Conservation (phyloP, 2,113 vertebrate species). For the Tragelaphus scriptus region DNA sequence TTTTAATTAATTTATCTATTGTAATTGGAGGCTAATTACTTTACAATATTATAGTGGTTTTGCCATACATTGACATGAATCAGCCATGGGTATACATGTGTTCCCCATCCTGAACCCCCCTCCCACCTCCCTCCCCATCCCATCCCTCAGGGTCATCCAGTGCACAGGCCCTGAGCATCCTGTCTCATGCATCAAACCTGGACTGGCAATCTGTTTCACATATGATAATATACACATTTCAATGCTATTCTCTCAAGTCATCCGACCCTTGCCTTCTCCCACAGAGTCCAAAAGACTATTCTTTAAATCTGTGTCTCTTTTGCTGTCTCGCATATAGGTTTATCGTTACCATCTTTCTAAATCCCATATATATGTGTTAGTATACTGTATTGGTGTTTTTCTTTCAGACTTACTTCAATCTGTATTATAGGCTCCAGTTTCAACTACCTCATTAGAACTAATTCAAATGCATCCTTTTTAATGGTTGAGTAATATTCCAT, state of each 20-base stretch:
- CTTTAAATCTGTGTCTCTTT: background rate
- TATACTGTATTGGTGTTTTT: background rate
- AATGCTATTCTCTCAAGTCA: background rate
- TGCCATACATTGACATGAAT: background rate
- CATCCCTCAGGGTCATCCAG: background rate
- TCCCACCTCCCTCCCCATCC: background rate
- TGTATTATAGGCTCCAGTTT: background rate
- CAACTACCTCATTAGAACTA: background rate
- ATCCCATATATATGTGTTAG: background rate
- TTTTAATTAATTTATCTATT: background rate
- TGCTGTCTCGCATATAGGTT: background rate
- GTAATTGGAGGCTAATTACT: background rate
- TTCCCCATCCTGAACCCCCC: background rate
- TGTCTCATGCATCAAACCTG: background rate
- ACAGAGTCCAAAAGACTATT: background rate
- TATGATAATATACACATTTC: background rate
- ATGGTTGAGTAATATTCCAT: background rate
- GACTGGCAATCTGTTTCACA: background rate
- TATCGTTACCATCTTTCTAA: background rate
- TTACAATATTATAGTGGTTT: background rate
- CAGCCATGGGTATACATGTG: background rate
- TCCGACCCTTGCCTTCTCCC: background rate
- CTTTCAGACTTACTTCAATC: background rate
- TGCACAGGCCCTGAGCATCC: background rate
- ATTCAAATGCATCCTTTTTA: background rate